Percentiles rank a stretch among this genome's conserved stretches.
Conservation (phyloP, 2,888 invertebrate species). For the Sinopyrophorus schimmeli region DNA sequence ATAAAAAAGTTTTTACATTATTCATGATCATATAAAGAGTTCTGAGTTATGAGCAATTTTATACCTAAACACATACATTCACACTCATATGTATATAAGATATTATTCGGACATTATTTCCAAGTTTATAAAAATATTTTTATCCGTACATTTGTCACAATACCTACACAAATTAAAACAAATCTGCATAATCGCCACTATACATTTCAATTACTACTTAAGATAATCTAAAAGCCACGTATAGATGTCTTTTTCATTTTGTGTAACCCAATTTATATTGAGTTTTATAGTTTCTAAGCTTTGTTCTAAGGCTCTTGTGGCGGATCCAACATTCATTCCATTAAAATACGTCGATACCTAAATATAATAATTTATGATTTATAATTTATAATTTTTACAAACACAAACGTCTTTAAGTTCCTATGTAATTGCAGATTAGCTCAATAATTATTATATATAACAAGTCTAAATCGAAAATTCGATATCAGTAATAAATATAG, state of each 20-base stretch:
- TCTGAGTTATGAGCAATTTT: slow-evolving; percentile 15
- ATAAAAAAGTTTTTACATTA: slow-evolving; percentile 24
- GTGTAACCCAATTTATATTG: slow-evolving; percentile 78
- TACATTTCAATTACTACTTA: slow-evolving; percentile 29
- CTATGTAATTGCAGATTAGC: too few species aligned
- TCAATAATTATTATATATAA: too few species aligned
- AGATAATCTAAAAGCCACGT: slow-evolving; percentile 52
- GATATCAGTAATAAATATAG: too few species aligned
- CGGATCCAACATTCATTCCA: slow-evolving; percentile 55
- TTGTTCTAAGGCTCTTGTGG: slow-evolving; percentile 64
- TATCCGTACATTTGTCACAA: slow-evolving; percentile 16
- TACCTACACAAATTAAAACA: background rate
- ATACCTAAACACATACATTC: slow-evolving; percentile 26
- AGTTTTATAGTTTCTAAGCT: slow-evolving; percentile 79
- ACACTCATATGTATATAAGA: slow-evolving; percentile 28
- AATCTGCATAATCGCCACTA: slow-evolving; percentile 10
- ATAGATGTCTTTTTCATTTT: slow-evolving; percentile 61
- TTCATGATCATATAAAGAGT: slow-evolving; percentile 12
- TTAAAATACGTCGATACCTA: slow-evolving; percentile 55
- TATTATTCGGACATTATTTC: slow-evolving; percentile 23
- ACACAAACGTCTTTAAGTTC: too few species aligned
- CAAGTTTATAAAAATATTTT: slow-evolving; percentile 28
- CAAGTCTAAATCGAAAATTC: too few species aligned
- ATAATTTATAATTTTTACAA: too few species aligned
- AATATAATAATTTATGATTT: too few species aligned